These are phyloP conservation scores for Hyphantria cunea DNA, from an alignment of 1,140 invertebrate species.

Conservation along the genomic window DNA sequence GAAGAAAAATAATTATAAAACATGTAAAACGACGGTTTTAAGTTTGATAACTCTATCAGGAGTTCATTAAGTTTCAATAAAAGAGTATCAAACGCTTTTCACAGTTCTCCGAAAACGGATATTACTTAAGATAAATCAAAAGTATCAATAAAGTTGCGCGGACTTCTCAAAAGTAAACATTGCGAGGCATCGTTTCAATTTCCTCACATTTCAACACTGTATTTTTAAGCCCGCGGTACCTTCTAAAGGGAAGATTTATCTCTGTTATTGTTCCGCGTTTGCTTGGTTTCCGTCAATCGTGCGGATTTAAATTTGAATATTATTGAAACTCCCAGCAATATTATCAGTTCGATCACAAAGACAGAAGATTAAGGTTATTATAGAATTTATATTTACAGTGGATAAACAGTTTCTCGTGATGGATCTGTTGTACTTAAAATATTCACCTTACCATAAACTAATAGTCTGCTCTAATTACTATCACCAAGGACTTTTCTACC, in stretches of 20 bases:
- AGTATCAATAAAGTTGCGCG: constrained; percentile 6
- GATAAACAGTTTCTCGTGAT: background rate
- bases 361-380: constrained; percentile 1
- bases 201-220: constrained; percentile 32
- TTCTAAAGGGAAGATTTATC: constrained; percentile 17
- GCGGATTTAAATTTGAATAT: constrained; percentile 20
- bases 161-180: constrained; percentile 20
- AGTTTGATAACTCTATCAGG: too few species aligned
- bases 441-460: too few species aligned
- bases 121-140: background rate
- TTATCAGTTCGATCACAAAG: constrained; percentile 10
- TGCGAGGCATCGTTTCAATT: constrained; percentile 28
- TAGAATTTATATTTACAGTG: background rate
- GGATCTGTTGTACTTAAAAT: background rate
- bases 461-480: too few species aligned
- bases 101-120: too few species aligned
- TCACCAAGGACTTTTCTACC: too few species aligned
- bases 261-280: constrained; percentile 31
- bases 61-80: too few species aligned
- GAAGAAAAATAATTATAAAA: too few species aligned
- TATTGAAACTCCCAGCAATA: constrained; percentile 12
- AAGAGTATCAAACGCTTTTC: too few species aligned
- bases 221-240: constrained; percentile 34
- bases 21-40: too few species aligned
- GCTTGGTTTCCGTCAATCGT: constrained; percentile 21